Base-by-base conservation (phyloP, 2,113 vertebrate genomes). In the Hiodon tergisus region DNA sequence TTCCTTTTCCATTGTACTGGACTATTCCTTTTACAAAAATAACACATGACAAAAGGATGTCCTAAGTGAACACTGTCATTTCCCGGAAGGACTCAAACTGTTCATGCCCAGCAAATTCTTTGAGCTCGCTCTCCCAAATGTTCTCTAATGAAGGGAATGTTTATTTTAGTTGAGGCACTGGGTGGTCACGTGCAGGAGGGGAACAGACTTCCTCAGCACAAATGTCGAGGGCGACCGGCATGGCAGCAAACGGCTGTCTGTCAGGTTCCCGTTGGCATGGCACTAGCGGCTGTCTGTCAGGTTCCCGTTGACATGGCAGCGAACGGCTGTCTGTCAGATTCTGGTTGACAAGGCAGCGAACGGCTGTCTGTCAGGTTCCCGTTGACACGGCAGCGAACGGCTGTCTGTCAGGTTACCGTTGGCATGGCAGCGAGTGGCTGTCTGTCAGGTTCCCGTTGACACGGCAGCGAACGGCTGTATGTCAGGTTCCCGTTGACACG, bases 101-200 rank as follows among this genome's bases (percentile, higher is more conserved):
- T 69, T 2, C 55, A 52, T 6, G 63, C 63, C 7, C 2, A 66
- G 63, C 63, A 11, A 11, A 9, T 31, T 31, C 2, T 31, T 47
- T 66, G 4, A 73, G 79, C 72, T 75, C 82, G 84, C 83, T 85
- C 82, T 84, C 79, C 80, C 73, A 72, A 83, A 78, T 31, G 67
- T 58, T 72, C 73, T 6, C 78, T 83, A 83, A 84, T 82, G 79
- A 86, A 80, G 79, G 85, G 83, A 83, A 82, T 83, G 78, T 79
- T 82, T 17, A 77, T 70, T 80, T 83, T 10, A 48, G 73, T 75
- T 75, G 71, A 61, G 66, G 50, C 66, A 46, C 14, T 72, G 62
- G 66, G 52, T 73, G 75, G 78, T 72, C 79, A 79, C 5, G 53
- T 62, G 73, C 60, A 57, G 67, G 51, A 2, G 68, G 54, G 2